These are phyloP conservation scores for Synanceia verrucosa DNA, from an alignment of 2,797 vertebrate genomes.

Conservation along the genomic window DNA sequence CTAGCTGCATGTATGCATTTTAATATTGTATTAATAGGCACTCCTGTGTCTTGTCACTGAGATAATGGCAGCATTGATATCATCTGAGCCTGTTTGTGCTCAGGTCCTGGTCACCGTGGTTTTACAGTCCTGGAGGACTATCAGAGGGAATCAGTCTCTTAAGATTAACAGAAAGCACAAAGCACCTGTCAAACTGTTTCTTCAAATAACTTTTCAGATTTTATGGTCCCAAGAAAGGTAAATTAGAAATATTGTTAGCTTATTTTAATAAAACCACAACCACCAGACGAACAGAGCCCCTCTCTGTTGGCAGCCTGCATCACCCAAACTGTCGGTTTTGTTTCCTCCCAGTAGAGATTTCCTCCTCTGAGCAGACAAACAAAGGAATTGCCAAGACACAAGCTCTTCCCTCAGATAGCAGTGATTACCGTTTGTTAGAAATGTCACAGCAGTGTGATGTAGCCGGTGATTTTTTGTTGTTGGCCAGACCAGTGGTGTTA, in stretches of 20 bases:
- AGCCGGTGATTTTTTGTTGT: background rate
- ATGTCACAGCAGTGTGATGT: background rate
- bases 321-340: background rate
- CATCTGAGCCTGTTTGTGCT: background rate
- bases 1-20: background rate
- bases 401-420: background rate
- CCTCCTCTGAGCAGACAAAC: slow-evolving; percentile 6
- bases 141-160: background rate
- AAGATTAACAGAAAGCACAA: no score
- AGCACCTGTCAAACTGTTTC: background rate
- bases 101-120: background rate
- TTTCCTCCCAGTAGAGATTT: slow-evolving; percentile 7
- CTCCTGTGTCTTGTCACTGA: background rate
- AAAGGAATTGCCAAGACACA: slow-evolving; percentile 13
- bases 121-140: background rate
- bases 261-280: background rate
- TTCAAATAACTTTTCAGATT: background rate
- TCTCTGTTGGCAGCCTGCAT: slow-evolving; percentile 1
- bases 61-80: background rate
- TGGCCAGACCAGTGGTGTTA: slow-evolving; percentile 6
- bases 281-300: background rate
- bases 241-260: background rate
- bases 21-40: background rate
- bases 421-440: background rate
- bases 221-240: background rate